Percentiles rank a stretch among this genome's conserved stretches.
Conservation (phyloP, 2,797 vertebrate genomes). For the Pseudochromis fuscus region DNA sequence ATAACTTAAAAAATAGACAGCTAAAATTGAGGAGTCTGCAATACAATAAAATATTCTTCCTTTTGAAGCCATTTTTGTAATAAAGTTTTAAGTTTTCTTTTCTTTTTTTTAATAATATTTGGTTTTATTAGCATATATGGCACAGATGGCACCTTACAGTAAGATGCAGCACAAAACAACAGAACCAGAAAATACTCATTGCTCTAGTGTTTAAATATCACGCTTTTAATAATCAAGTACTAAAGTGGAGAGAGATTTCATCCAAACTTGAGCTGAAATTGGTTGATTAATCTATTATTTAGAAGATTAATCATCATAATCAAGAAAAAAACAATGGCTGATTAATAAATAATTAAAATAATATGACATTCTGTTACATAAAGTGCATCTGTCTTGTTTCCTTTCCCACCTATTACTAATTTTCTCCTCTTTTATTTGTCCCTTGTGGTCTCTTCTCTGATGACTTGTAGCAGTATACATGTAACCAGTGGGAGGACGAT, state of each 20-base stretch:
- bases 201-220: background rate
- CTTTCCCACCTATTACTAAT: slow-evolving; percentile 26
- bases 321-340: background rate
- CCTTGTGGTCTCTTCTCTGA: slow-evolving; percentile 21
- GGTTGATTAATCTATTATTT: background rate
- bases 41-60: background rate
- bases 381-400: no score
- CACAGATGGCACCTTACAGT: background rate
- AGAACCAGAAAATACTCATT: background rate
- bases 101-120: background rate
- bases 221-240: background rate
- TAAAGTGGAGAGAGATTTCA: background rate
- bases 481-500: slow-evolving; percentile 30
- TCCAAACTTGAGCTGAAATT: background rate
- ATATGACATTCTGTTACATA: background rate
- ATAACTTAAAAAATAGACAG: background rate
- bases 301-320: background rate
- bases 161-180: background rate
- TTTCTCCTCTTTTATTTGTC: slow-evolving; percentile 15
- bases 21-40: background rate
- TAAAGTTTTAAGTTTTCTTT: background rate
- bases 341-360: background rate
- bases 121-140: background rate
- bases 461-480: slow-evolving; percentile 26
- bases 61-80: background rate